Conservation (phyloP, 2,113 vertebrate genomes). For the Marmota flaviventris region DNA sequence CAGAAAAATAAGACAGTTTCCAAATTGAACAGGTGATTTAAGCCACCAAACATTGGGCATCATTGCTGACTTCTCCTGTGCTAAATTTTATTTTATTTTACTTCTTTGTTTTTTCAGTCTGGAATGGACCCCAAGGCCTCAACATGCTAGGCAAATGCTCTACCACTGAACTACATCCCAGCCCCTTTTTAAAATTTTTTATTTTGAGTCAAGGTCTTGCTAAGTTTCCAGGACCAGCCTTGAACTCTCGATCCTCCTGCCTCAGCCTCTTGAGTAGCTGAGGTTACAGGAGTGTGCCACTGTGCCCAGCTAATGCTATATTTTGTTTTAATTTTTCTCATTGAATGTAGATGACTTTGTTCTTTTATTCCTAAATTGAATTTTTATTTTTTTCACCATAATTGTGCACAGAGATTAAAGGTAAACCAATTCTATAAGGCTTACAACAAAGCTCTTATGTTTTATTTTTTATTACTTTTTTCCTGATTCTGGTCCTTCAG, state of each 20-base stretch:
- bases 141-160: background rate
- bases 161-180: background rate
- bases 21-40: background rate
- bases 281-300: background rate
- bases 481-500: background rate
- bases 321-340: conserved; percentile 38
- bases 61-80: background rate
- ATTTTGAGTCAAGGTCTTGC: background rate
- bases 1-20: conserved; percentile 11
- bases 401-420: conserved; percentile 39
- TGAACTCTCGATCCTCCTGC: background rate
- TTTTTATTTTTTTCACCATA: conserved; percentile 50
- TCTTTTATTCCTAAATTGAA: conserved; percentile 61
- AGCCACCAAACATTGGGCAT: background rate
- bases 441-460: conserved; percentile 37
- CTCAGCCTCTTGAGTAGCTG: background rate
- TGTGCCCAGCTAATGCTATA: background rate
- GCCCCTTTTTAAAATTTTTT: background rate
- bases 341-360: conserved; percentile 10
- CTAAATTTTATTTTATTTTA: background rate
- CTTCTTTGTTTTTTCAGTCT: conserved; percentile 5
- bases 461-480: conserved; percentile 54
- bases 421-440: conserved; percentile 7
- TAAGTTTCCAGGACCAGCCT: background rate
- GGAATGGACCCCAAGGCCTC: background rate